Evolutionary conservation across 2,888 invertebrate genomes (phyloP).

Genomic region (Pristionchus mayeri): DNA sequence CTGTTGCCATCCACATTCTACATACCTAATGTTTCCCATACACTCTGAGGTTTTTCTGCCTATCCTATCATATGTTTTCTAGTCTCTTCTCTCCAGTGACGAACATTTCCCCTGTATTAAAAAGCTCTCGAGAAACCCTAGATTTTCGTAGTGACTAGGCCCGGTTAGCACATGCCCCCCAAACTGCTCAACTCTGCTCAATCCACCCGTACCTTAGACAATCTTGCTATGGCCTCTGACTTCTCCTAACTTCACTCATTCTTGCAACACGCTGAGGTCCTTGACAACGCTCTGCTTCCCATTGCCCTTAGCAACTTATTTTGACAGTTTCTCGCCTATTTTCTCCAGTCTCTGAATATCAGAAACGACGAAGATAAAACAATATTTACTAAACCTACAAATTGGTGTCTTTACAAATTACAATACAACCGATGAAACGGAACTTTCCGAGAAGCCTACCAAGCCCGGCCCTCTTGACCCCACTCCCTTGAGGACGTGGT

Average conservation of each 20-base stretch:
- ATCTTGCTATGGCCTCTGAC: constrained; percentile 6
- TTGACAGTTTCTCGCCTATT: neutral
- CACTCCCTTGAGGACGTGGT: too few species aligned
- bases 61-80: constrained; percentile 19
- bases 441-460: too few species aligned
- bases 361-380: neutral
- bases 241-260: neutral
- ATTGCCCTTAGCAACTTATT: constrained; percentile 25
- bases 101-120: neutral
- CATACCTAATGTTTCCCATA: neutral
- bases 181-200: neutral
- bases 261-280: neutral
- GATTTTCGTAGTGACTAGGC: neutral
- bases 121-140: neutral
- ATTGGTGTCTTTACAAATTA: too few species aligned
- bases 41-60: neutral
- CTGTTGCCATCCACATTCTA: neutral
- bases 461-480: too few species aligned
- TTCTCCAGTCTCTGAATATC: constrained; percentile 26
- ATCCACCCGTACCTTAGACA: neutral
- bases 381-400: neutral
- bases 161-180: neutral
- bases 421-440: too few species aligned
- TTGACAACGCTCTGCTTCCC: neutral
- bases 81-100: constrained; percentile 45